phyloP scores from a whole-genome alignment of 2,113 vertebrate genomes.

The Micromys minutus region DNA sequence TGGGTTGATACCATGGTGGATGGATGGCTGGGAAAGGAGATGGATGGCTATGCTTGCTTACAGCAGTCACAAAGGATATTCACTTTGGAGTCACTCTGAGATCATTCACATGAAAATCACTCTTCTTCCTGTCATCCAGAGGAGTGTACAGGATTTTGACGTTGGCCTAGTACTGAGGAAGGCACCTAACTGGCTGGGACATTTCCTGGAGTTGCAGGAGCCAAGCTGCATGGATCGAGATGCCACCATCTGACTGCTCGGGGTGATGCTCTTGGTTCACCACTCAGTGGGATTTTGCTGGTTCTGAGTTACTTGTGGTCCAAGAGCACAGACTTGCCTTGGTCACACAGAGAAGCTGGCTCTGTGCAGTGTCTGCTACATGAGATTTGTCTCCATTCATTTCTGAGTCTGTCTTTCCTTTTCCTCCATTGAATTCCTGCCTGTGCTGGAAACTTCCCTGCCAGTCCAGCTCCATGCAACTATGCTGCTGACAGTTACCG shows the following conservation, averaged over 20 bases:
- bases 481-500: rapidly evolving
- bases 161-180: conserved; percentile 84
- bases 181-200: conserved; percentile 82
- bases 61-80: background rate
- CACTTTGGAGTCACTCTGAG: background rate
- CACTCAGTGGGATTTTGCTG: conserved; percentile 91
- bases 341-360: conserved; percentile 90
- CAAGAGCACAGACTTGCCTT: conserved; percentile 90
- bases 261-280: conserved; percentile 86
- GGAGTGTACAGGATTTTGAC: conserved; percentile 92
- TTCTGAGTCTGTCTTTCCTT: background rate
- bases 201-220: conserved; percentile 91
- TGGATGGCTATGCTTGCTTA: conserved; percentile 83
- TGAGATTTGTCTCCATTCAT: background rate
- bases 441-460: background rate
- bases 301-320: conserved; percentile 90
- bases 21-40: conserved; percentile 89
- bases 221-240: conserved; percentile 89
- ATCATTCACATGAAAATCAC: conserved; percentile 90
- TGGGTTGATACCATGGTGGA: conserved; percentile 90
- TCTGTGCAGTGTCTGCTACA: rapidly evolving
- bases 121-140: conserved; percentile 88
- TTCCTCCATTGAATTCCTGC: background rate
- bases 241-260: conserved; percentile 85
- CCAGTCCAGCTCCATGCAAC: too few species aligned